Conservation (phyloP, 2,888 invertebrate species). For the Eristalinus sepulchralis region DNA sequence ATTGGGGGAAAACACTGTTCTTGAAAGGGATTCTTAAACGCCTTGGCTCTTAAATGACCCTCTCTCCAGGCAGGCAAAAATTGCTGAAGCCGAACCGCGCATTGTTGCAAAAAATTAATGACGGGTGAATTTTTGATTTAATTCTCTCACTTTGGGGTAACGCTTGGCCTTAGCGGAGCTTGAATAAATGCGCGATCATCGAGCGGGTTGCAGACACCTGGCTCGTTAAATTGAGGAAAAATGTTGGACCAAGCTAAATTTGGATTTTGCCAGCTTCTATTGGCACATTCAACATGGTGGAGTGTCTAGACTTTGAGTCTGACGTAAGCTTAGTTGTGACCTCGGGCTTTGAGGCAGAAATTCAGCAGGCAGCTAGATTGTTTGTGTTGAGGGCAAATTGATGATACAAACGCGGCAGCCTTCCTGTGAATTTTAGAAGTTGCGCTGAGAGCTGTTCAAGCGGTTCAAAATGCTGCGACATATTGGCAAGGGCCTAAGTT, state of each 20-base stretch:
- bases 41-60: too few relatives aligned
- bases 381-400: too few relatives aligned
- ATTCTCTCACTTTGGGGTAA: background rate
- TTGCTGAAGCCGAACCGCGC: background rate
- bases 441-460: too few relatives aligned
- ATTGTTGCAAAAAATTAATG: background rate
- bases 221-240: background rate
- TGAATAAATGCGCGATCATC: background rate
- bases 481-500: too few relatives aligned
- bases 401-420: too few relatives aligned
- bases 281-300: background rate
- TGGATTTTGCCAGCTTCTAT: background rate
- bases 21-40: too few relatives aligned
- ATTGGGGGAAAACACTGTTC: background rate
- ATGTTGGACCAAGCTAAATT: background rate
- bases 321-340: background rate
- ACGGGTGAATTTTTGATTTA: background rate
- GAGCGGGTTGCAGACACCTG: background rate
- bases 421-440: too few relatives aligned
- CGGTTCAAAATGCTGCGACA: too few relatives aligned
- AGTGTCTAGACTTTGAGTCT: background rate
- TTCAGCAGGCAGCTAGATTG: too few relatives aligned
- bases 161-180: background rate
- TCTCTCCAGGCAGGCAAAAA: background rate
- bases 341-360: too few relatives aligned